Conservation (phyloP, 2,888 invertebrate species). For the Volucella inanis region DNA sequence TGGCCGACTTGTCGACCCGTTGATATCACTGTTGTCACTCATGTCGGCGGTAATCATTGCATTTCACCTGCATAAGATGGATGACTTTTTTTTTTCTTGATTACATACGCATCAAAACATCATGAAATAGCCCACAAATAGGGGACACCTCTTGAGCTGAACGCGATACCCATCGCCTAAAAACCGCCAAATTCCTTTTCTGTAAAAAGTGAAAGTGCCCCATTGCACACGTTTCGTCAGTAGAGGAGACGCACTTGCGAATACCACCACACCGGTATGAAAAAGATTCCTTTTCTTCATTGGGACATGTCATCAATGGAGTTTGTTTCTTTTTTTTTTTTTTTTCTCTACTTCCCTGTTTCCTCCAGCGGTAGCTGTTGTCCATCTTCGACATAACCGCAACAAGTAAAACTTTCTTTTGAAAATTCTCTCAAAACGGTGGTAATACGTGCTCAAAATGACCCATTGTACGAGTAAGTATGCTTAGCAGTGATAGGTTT, state of each 20-base stretch:
- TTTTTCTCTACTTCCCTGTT: conserved; percentile 7
- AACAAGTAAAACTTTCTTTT: conserved; percentile 71
- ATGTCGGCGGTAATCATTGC: conserved; percentile 31
- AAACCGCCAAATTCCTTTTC: conserved; percentile 67
- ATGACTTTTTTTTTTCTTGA: conserved; percentile 39
- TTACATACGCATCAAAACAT: conserved; percentile 21
- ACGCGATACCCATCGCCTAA: conserved; percentile 23
- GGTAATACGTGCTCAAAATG: conserved; percentile 61
- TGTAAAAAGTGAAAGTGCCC: conserved; percentile 58
- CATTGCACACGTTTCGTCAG: conserved; percentile 50
- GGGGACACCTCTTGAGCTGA: conserved; percentile 43
- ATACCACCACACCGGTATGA: background rate
- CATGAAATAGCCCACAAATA: conserved; percentile 26
- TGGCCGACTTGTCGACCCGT: conserved; percentile 29
- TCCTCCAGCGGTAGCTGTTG: conserved; percentile 9
- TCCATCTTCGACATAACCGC: conserved; percentile 53
- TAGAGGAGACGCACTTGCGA: conserved; percentile 41
- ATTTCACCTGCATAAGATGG: conserved; percentile 64
- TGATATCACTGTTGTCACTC: conserved; percentile 1
- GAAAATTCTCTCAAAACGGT: conserved; percentile 60
- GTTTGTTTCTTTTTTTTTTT: conserved; percentile 18
- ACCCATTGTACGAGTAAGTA: conserved; percentile 45
- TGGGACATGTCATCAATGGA: conserved; percentile 63
- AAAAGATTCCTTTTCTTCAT: conserved; percentile 53
- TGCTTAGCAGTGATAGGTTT: conserved; percentile 44